Conservation (phyloP, 2,888 invertebrate genomes). For the Rhaphigaster nebulosa region DNA sequence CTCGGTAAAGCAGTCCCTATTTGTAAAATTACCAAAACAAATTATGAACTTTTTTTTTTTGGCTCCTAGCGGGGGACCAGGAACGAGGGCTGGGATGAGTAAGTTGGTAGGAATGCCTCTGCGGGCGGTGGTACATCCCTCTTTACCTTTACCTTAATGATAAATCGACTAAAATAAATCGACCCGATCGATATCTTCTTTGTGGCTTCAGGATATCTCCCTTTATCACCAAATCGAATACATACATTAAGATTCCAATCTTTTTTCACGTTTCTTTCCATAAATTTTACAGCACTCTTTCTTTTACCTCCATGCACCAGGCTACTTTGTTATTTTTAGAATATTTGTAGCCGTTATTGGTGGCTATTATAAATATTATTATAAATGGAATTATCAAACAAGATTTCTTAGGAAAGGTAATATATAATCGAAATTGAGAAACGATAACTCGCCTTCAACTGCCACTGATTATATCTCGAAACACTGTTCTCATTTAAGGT, state of each 20-base stretch:
- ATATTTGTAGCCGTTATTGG: background rate
- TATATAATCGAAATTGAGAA: background rate
- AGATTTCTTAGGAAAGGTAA: background rate
- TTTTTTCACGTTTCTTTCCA: constrained; percentile 54
- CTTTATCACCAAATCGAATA: constrained; percentile 56
- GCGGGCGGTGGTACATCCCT: constrained; percentile 32
- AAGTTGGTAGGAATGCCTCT: constrained; percentile 21
- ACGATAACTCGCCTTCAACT: background rate
- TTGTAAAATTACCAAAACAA: constrained; percentile 12
- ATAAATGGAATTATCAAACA: background rate
- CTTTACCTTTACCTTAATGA: constrained; percentile 51
- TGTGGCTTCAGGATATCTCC: constrained; percentile 51
- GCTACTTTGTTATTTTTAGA: constrained; percentile 37
- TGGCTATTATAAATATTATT: constrained; percentile 34
- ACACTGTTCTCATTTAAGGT: background rate
- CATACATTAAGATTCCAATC: constrained; percentile 57
- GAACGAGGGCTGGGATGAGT: background rate
- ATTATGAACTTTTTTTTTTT: background rate
- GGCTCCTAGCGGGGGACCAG: background rate
- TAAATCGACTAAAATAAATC: constrained; percentile 55
- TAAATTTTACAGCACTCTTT: constrained; percentile 39
- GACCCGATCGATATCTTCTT: constrained; percentile 54
- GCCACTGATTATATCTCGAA: background rate
- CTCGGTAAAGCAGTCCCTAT: background rate
- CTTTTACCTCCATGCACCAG: background rate